Evolutionary conservation across 1,140 invertebrate species (phyloP).

Genomic region (Cepaea nemoralis): DNA sequence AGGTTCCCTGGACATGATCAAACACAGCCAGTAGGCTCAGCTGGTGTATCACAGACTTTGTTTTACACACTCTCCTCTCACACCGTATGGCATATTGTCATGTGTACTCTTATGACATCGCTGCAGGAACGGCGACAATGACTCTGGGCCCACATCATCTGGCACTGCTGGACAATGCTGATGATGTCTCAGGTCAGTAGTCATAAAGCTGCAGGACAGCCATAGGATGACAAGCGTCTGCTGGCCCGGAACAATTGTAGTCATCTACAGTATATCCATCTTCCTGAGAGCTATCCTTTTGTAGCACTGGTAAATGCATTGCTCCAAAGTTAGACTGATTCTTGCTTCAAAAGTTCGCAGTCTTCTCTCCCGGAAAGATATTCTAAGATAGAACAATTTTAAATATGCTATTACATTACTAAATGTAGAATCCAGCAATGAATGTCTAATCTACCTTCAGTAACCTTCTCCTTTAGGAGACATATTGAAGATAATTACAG

Average conservation of each 20-base stretch:
- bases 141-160: background rate
- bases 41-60: constrained; percentile 53
- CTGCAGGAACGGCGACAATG: constrained; percentile 31
- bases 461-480: too few relatives aligned
- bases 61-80: constrained; percentile 49
- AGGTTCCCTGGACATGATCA: constrained; percentile 48
- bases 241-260: background rate
- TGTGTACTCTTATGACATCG: constrained; percentile 39
- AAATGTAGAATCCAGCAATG: too few relatives aligned
- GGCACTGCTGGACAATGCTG: constrained; percentile 33
- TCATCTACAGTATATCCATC: background rate
- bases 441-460: too few relatives aligned
- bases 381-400: too few relatives aligned
- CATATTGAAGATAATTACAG: too few relatives aligned
- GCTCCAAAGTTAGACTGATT: too few relatives aligned
- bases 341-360: too few relatives aligned
- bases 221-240: background rate
- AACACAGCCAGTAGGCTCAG: constrained; percentile 63
- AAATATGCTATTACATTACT: too few relatives aligned
- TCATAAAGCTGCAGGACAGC: constrained; percentile 32
- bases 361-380: too few relatives aligned
- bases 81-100: constrained; percentile 70
- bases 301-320: too few relatives aligned
- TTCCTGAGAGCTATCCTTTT: too few relatives aligned
- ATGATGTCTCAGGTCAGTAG: background rate